Conservation (phyloP, 2,888 invertebrate species). For the Holacanthella duospinosa region DNA sequence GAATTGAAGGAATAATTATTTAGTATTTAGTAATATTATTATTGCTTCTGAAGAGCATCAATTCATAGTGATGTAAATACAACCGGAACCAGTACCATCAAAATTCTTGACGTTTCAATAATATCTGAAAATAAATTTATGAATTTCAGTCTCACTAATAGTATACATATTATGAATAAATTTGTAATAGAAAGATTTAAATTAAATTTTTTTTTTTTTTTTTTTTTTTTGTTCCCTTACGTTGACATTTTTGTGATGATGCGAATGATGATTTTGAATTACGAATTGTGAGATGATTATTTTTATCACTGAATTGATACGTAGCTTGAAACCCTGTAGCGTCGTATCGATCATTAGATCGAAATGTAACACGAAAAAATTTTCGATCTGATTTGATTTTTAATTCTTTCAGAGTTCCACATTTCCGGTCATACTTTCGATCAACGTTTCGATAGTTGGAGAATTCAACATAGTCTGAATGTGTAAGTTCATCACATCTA, state of each 20-base stretch:
- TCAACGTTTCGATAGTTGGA: constrained; percentile 87
- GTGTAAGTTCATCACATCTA: constrained; percentile 83
- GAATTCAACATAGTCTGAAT: constrained; percentile 92
- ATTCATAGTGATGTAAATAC: too few relatives aligned
- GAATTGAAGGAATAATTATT: background rate
- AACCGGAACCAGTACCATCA: too few relatives aligned
- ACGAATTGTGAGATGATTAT: constrained; percentile 17
- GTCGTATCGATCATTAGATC: constrained; percentile 85
- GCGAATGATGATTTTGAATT: constrained; percentile 9
- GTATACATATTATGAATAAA: too few relatives aligned
- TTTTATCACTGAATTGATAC: constrained; percentile 31
- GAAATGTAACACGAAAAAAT: constrained; percentile 72
- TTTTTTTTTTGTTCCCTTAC: too few relatives aligned
- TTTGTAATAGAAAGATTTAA: too few relatives aligned
- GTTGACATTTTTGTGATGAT: too few relatives aligned
- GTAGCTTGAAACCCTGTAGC: constrained; percentile 82
- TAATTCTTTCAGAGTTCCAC: constrained; percentile 72
- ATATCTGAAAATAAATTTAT: too few relatives aligned
- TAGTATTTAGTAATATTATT: background rate
- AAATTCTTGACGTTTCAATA: too few relatives aligned
- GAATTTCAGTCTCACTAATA: too few relatives aligned
- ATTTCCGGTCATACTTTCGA: constrained; percentile 76
- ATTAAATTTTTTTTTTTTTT: too few relatives aligned
- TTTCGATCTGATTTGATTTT: constrained; percentile 33
- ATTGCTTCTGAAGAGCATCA: constrained; percentile 4